These are phyloP conservation scores for human (Homo sapiens) DNA, from an alignment of 2,113 vertebrate genomes.

Conservation along the genomic window DNA sequence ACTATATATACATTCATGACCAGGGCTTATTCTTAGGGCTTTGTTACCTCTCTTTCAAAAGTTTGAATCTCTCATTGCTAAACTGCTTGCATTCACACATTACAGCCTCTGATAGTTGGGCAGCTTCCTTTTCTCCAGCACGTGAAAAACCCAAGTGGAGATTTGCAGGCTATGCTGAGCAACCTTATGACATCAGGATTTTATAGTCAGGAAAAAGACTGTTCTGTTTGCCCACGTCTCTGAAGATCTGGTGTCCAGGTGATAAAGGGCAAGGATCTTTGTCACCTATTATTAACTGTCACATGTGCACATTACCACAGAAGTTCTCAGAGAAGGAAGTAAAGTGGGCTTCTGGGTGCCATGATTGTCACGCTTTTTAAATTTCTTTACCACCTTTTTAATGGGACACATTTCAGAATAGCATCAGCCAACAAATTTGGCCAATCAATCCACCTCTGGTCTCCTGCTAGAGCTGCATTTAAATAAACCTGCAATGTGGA, in stretches of 20 bases:
- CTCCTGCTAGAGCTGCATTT: slow-evolving; percentile 60
- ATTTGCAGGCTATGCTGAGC: slow-evolving; percentile 65
- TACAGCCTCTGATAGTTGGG: neutral
- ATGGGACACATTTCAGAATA: slow-evolving; percentile 70
- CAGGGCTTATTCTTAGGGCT: slow-evolving; percentile 80
- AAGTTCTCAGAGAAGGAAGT: slow-evolving; percentile 77
- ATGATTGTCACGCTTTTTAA: slow-evolving; percentile 50
- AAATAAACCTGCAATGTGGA: slow-evolving; percentile 72
- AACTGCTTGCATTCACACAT: slow-evolving; percentile 66
- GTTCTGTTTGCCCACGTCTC: slow-evolving; percentile 77
- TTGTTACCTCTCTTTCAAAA: slow-evolving; percentile 79
- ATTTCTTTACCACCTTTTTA: slow-evolving; percentile 75
- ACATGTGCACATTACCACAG: slow-evolving; percentile 54
- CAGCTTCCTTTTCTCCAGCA: slow-evolving; percentile 23
- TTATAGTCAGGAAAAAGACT: slow-evolving; percentile 75
- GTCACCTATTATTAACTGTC: slow-evolving; percentile 83
- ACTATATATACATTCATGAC: slow-evolving; percentile 84
- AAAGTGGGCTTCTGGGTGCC: slow-evolving; percentile 63
- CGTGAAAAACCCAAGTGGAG: slow-evolving; percentile 60
- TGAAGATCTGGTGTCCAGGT: slow-evolving; percentile 78
- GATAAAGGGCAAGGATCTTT: slow-evolving; percentile 82
- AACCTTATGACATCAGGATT: slow-evolving; percentile 78
- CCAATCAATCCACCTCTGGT: slow-evolving; percentile 62
- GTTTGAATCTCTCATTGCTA: slow-evolving; percentile 74
- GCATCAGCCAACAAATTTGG: slow-evolving; percentile 59